Evolutionary conservation across 2,113 vertebrate species (phyloP).

Genomic region (Sialia sialis): DNA sequence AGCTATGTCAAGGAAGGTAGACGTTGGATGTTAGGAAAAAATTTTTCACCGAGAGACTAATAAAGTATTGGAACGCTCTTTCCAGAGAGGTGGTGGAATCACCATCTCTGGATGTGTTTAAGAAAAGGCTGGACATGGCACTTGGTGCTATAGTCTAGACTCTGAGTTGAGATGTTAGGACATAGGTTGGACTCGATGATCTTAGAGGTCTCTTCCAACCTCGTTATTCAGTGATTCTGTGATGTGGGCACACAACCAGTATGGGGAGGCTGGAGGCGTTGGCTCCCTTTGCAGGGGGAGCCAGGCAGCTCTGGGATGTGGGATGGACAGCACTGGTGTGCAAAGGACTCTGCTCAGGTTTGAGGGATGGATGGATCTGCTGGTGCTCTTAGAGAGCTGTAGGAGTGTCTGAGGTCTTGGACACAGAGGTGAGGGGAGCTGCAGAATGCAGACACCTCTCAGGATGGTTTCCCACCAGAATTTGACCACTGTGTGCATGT

Average conservation of each 20-base stretch:
- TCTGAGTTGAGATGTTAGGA: no score
- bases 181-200: no score
- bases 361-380: not conserved
- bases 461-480: not conserved
- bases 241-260: not conserved
- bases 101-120: no score
- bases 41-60: no score
- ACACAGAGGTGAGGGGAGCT: not conserved
- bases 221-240: no score
- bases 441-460: not conserved
- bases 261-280: not conserved
- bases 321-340: accelerated
- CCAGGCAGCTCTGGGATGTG: accelerated
- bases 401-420: not conserved
- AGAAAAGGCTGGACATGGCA: no score
- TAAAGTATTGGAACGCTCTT: no score
- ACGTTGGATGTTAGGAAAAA: no score
- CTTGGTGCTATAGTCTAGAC: no score
- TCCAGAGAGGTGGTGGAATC: no score
- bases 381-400: not conserved
- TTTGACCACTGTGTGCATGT: not conserved
- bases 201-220: no score
- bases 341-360: not conserved
- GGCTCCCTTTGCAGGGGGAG: not conserved
- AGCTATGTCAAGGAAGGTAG: no score